Percentiles rank a stretch among this genome's conserved stretches.
Conservation (phyloP, 1,140 invertebrate genomes). For the Nixonia krombeini region DNA sequence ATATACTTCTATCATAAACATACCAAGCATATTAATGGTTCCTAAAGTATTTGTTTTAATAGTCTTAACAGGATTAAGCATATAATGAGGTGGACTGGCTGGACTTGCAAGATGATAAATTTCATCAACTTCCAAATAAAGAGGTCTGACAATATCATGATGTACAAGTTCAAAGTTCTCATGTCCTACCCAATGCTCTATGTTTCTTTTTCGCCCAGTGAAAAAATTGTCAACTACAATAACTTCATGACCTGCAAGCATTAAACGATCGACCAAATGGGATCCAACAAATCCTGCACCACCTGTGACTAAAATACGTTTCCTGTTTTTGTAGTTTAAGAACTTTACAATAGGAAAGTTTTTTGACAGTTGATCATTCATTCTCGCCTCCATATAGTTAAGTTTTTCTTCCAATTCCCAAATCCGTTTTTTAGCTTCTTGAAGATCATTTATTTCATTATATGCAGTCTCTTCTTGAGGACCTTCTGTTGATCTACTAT, state of each 20-base stretch:
- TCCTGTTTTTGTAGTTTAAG: slow-evolving; percentile 90
- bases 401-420: slow-evolving; percentile 81
- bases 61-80: slow-evolving; percentile 99
- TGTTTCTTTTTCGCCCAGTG: slow-evolving; percentile 95
- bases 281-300: slow-evolving; percentile 99
- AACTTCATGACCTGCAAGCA: slow-evolving; percentile 97
- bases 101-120: slow-evolving; percentile 99
- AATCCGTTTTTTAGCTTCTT: slow-evolving; percentile 77
- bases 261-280: slow-evolving; percentile 95
- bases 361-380: slow-evolving; percentile 78
- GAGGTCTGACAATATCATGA: slow-evolving; percentile 98
- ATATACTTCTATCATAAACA: too few relatives aligned
- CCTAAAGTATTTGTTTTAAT: slow-evolving; percentile 99
- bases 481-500: slow-evolving; percentile 24
- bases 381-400: slow-evolving; percentile 75
- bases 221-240: slow-evolving; percentile 99
- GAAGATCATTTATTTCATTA: slow-evolving; percentile 71
- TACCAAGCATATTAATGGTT: slow-evolving; percentile 99
- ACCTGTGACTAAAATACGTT: slow-evolving; percentile 94
- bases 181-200: slow-evolving; percentile 99
- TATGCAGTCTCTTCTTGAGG: slow-evolving; percentile 30
- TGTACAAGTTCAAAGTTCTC: slow-evolving; percentile 99
- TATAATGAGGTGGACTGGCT: slow-evolving; percentile 98
- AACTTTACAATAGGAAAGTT: slow-evolving; percentile 93
- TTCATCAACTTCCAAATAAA: slow-evolving; percentile 99